Evolutionary conservation across 2,797 vertebrate species (phyloP).

Genomic region (Mormyrops boulengeri): DNA sequence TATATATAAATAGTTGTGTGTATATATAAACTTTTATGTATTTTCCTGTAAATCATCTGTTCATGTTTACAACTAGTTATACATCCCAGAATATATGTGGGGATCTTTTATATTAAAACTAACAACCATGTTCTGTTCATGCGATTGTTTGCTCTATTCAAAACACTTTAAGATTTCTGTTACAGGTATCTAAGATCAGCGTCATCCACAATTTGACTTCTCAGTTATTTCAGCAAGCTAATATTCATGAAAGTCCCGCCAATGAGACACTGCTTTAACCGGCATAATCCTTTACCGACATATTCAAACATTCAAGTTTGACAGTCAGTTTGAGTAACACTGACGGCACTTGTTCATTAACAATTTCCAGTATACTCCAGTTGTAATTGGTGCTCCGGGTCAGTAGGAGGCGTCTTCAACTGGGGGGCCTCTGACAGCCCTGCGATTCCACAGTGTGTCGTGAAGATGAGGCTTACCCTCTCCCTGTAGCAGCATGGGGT

Average conservation of each 20-base stretch:
- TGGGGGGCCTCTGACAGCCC: background rate
- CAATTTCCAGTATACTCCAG: background rate
- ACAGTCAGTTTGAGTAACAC: background rate
- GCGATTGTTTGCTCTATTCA: background rate
- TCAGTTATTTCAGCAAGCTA: background rate
- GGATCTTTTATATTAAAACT: background rate
- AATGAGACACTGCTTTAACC: background rate
- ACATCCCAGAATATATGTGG: background rate
- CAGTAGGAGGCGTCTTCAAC: background rate
- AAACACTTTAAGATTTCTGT: background rate
- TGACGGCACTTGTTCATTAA: background rate
- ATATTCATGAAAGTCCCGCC: background rate
- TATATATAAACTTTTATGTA: background rate
- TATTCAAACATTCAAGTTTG: background rate
- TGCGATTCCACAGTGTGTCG: background rate
- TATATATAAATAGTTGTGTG: background rate
- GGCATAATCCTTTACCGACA: background rate
- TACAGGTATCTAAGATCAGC: background rate
- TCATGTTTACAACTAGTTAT: background rate
- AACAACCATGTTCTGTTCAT: background rate
- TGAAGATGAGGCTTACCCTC: conserved; percentile 58
- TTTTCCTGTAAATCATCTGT: background rate
- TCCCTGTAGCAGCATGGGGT: conserved; percentile 75
- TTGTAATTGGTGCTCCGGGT: background rate
- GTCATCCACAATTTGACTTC: background rate